phyloP scores from a whole-genome alignment of 2,888 invertebrate genomes.

The Chironomus riparius region DNA sequence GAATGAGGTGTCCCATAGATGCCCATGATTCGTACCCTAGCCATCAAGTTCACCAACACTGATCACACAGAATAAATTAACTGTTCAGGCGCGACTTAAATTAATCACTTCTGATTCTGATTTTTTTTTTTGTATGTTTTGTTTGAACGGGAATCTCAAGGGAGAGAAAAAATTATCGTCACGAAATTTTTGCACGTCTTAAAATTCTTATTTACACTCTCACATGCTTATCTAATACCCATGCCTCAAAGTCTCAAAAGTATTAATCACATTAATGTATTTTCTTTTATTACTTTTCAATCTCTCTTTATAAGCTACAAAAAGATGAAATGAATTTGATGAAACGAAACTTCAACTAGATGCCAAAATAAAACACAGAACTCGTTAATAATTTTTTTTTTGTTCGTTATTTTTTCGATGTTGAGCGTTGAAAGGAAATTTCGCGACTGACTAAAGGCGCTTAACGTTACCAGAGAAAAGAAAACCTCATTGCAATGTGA shows the following conservation, averaged over 20 bases:
- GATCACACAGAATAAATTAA: background rate
- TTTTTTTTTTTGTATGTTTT: too few species aligned
- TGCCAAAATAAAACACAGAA: too few species aligned
- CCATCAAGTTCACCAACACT: background rate
- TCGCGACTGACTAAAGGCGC: constrained; percentile 17
- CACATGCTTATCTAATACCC: background rate
- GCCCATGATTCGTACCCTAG: too few species aligned
- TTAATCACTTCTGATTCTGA: background rate
- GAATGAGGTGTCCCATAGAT: too few species aligned
- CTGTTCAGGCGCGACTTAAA: background rate
- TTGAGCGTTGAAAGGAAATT: constrained; percentile 1
- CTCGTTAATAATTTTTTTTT: background rate
- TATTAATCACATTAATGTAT: background rate
- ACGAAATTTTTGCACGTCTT: background rate
- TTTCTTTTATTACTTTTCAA: background rate
- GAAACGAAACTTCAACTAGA: too few species aligned
- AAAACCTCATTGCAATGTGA: background rate
- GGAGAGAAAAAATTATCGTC: background rate
- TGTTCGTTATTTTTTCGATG: background rate
- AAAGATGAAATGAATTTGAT: too few species aligned
- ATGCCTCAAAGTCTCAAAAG: background rate
- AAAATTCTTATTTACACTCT: background rate
- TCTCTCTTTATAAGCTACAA: background rate
- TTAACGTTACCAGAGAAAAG: background rate
- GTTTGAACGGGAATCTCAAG: too few species aligned